Evolutionary conservation across 2,888 invertebrate genomes (phyloP).

Genomic region (Pelosia muscerda): DNA sequence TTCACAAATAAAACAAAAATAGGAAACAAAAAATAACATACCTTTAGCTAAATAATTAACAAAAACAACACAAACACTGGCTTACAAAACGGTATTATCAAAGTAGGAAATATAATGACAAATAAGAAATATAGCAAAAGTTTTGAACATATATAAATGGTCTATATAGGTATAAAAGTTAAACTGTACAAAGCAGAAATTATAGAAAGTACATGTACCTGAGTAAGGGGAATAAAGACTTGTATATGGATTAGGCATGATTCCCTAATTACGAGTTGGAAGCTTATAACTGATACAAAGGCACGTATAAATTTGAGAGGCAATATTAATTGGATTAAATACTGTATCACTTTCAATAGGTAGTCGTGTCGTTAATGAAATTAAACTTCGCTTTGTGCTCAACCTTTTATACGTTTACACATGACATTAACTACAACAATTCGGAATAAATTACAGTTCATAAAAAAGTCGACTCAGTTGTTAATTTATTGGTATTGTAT

Average conservation of each 20-base stretch:
- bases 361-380: conserved; percentile 42
- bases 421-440: background rate
- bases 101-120: conserved; percentile 14
- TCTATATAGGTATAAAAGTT: background rate
- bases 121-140: conserved; percentile 26
- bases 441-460: background rate
- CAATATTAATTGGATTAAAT: conserved; percentile 51
- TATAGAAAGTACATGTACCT: background rate
- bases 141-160: background rate
- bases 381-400: conserved; percentile 44
- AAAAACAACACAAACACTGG: conserved; percentile 45
- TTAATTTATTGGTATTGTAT: background rate
- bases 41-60: conserved; percentile 51
- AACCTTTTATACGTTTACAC: conserved; percentile 19
- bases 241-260: conserved; percentile 26
- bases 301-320: conserved; percentile 35
- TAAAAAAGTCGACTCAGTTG: background rate
- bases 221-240: conserved; percentile 12
- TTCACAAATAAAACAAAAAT: conserved; percentile 39
- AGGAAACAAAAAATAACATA: conserved; percentile 58
- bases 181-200: background rate
- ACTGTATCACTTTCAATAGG: conserved; percentile 32
- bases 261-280: conserved; percentile 30
- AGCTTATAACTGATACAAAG: conserved; percentile 29
- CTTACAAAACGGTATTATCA: conserved; percentile 25